These are phyloP conservation scores for Ophiodon elongatus DNA, from an alignment of 2,113 vertebrate genomes.

Conservation along the genomic window DNA sequence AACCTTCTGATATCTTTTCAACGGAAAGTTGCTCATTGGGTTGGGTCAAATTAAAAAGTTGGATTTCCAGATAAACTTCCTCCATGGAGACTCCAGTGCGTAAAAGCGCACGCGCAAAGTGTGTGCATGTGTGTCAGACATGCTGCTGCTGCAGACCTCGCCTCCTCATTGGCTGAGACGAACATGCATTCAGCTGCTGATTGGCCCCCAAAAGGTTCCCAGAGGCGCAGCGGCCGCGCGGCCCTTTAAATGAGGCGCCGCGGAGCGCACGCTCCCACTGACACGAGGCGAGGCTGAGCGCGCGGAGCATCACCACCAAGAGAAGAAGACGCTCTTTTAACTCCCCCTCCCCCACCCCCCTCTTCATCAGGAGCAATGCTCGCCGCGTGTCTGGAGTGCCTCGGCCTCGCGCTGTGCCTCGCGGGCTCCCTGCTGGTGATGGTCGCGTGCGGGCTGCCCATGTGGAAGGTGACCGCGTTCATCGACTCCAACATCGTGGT, in stretches of 20 bases:
- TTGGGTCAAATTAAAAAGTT: no score
- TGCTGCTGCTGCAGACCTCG: background rate
- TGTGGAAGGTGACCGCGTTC: conserved; percentile 94
- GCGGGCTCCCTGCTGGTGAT: conserved; percentile 91
- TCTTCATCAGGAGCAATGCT: conserved; percentile 79
- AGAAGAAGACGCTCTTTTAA: no score
- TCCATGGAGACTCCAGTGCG: no score
- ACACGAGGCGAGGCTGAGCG: background rate
- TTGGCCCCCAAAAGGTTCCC: conserved; percentile 61
- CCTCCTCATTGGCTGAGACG: conserved; percentile 57
- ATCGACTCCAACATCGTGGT: conserved; percentile 93
- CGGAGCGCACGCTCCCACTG: background rate
- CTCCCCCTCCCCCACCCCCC: no score
- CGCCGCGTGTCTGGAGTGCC: conserved; percentile 87
- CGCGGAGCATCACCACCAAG: background rate
- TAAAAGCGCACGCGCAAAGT: no score
- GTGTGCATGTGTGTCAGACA: background rate
- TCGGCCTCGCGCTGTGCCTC: conserved; percentile 88
- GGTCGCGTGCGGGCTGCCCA: conserved; percentile 91
- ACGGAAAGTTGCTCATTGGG: no score
- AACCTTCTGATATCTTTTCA: no score
- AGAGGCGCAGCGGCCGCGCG: no score
- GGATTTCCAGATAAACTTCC: background rate
- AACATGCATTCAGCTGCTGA: conserved; percentile 26
- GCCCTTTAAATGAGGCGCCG: background rate